These are phyloP conservation scores for Pseudopleuronectes americanus DNA, from an alignment of 2,797 vertebrate genomes.

Conservation along the genomic window DNA sequence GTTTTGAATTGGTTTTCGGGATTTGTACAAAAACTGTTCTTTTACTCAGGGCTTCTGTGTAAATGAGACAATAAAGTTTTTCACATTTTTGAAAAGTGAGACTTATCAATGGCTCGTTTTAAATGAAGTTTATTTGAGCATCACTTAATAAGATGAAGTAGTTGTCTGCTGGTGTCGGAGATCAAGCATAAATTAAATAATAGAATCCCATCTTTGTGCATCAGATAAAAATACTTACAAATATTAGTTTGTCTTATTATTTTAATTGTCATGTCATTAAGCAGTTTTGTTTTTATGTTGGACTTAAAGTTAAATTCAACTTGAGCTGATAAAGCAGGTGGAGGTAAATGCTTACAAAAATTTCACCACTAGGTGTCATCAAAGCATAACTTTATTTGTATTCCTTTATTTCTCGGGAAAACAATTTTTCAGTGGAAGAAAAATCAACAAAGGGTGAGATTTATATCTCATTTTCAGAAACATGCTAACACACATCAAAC, in stretches of 20 bases:
- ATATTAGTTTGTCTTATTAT: too few species aligned
- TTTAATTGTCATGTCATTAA: background rate
- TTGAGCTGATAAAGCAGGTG: background rate
- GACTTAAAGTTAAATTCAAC: background rate
- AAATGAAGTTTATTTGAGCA: background rate
- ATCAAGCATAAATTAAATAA: too few species aligned
- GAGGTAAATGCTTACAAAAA: background rate
- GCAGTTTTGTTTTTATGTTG: background rate
- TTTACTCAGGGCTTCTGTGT: background rate
- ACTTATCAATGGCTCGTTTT: background rate
- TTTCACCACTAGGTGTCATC: constrained; percentile 51
- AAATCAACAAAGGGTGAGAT: too few species aligned
- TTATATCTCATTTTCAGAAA: background rate
- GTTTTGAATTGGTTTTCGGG: background rate
- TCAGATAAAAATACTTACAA: too few species aligned
- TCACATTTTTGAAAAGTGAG: background rate
- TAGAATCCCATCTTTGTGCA: too few species aligned
- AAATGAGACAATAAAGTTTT: constrained; percentile 1
- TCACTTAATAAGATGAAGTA: too few species aligned
- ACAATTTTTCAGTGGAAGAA: background rate
- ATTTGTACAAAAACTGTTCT: background rate
- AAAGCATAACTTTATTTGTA: background rate
- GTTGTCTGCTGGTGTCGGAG: too few species aligned
- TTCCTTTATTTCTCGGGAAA: background rate
- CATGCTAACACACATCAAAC: background rate